These are phyloP conservation scores for Branchipolynoe longqiensis DNA, from an alignment of 2,888 invertebrate species.

Conservation along the genomic window DNA sequence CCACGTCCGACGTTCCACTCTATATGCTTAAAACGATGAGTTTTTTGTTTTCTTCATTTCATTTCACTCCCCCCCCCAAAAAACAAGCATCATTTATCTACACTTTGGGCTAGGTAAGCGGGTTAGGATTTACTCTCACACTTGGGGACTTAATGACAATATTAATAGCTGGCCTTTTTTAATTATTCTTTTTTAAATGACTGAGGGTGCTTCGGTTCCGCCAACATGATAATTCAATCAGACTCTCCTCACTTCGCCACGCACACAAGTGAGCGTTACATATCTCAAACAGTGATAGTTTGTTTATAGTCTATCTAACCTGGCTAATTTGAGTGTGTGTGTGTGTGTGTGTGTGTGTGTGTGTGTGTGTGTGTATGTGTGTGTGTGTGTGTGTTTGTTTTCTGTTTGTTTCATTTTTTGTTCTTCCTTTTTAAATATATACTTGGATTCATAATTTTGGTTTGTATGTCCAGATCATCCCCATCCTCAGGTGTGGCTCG, in stretches of 20 bases:
- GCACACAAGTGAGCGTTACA: too few species aligned
- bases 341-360: too few species aligned
- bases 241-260: background rate
- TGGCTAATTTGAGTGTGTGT: too few species aligned
- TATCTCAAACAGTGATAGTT: too few species aligned
- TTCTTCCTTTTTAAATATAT: too few species aligned
- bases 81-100: too few species aligned
- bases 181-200: conserved; percentile 37
- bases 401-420: too few species aligned
- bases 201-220: conserved; percentile 5
- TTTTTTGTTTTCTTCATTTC: too few species aligned
- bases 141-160: background rate
- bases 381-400: too few species aligned
- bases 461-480: conserved; percentile 52
- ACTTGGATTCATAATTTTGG: conserved; percentile 22
- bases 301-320: too few species aligned
- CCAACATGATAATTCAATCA: background rate
- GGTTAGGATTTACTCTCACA: background rate
- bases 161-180: background rate
- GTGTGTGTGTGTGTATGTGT: too few species aligned
- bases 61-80: too few species aligned
- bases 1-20: background rate
- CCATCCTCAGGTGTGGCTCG: conserved; percentile 41
- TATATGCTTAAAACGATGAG: background rate
- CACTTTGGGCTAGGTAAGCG: background rate